A percentile compares a stretch with the other conserved stretches of the same genome.
Evolutionary conservation across 2,888 invertebrate species (phyloP).

Genomic region (Cataglyphis altisquamis): DNA sequence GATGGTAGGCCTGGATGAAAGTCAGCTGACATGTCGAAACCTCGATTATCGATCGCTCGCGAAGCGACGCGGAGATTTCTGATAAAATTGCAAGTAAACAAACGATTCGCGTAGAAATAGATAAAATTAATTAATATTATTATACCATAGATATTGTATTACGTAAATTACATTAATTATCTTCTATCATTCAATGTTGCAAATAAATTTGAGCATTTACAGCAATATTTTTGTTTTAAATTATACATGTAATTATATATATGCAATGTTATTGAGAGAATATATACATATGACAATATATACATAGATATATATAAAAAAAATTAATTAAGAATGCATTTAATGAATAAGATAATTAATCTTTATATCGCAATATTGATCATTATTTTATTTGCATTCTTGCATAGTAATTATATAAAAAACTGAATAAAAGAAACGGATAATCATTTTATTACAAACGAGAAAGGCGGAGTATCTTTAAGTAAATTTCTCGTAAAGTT

Average conservation of each 20-base stretch:
- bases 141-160: not conserved
- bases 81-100: constrained; percentile 12
- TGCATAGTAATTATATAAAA: not conserved
- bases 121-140: not conserved
- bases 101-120: not conserved
- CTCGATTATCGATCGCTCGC: constrained; percentile 19
- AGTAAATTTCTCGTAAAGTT: not conserved
- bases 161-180: constrained; percentile 4
- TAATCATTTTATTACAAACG: not conserved
- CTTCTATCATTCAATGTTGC: not conserved
- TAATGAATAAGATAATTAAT: not conserved
- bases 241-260: not conserved
- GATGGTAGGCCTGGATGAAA: not conserved
- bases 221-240: not conserved
- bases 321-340: not conserved
- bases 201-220: constrained; percentile 4
- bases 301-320: not conserved
- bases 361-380: not conserved
- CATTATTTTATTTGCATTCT: not conserved
- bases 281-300: not conserved
- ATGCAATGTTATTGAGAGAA: not conserved
- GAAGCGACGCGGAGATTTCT: not conserved
- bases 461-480: not conserved
- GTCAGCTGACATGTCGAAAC: constrained; percentile 8
- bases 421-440: not conserved